phyloP scores from a whole-genome alignment of 2,888 invertebrate genomes.

The Trachelus stipa region DNA sequence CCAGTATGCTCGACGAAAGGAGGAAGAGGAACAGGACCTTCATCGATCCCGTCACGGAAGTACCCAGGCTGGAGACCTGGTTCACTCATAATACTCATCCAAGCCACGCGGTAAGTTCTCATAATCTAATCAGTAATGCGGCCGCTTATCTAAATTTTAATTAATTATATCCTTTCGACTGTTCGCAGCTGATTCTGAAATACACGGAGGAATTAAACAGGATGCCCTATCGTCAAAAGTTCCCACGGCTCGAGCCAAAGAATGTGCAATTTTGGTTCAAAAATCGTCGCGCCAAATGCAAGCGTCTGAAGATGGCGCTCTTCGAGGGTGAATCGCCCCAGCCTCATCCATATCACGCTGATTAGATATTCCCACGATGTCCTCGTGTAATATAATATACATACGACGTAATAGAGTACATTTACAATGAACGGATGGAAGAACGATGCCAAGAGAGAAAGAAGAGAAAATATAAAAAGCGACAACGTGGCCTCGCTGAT shows the following conservation, averaged over 20 bases:
- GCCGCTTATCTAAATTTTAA: background rate
- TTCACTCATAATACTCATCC: constrained; percentile 98
- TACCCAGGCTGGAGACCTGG: constrained; percentile 94
- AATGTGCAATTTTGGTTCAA: constrained; percentile 99
- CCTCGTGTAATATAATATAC: background rate
- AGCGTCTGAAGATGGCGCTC: constrained; percentile 91
- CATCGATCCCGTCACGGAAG: constrained; percentile 98
- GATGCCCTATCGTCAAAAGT: constrained; percentile 97
- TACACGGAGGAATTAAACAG: constrained; percentile 97
- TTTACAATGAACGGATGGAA: background rate
- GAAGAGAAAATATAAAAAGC: constrained; percentile 15
- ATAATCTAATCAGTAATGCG: background rate
- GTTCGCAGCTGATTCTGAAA: constrained; percentile 86
- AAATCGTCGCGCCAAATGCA: constrained; percentile 98
- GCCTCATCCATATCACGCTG: constrained; percentile 64
- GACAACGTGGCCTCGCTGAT: background rate
- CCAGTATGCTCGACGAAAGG: constrained; percentile 81
- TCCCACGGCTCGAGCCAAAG: constrained; percentile 97
- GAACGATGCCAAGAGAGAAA: background rate
- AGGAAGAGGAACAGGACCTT: constrained; percentile 97
- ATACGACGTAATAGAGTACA: background rate
- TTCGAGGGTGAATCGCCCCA: constrained; percentile 80
- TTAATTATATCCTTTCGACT: background rate
- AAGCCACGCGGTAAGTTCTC: constrained; percentile 76
- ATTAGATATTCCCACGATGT: constrained; percentile 42